Evolutionary conservation across 2,888 invertebrate genomes (phyloP).

Genomic region (Hypomecis atomaria): DNA sequence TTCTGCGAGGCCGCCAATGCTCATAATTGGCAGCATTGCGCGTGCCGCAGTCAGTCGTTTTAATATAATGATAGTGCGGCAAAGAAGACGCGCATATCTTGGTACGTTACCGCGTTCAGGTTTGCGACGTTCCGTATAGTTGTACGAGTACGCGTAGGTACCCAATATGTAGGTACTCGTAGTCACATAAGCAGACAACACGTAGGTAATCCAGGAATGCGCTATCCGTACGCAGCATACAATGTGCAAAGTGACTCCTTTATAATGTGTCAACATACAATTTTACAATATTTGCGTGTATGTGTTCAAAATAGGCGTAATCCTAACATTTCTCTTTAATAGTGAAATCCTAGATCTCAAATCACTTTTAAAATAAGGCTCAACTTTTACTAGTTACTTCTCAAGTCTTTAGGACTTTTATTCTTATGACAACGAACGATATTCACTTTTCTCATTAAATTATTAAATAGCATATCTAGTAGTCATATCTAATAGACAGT

Average conservation of each 20-base stretch:
- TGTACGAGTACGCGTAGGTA: too few species aligned
- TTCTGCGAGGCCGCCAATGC: too few species aligned
- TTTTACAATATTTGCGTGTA: conserved; percentile 59
- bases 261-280: conserved; percentile 52
- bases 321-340: conserved; percentile 65
- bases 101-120: too few species aligned
- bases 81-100: too few species aligned
- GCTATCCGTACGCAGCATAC: too few species aligned
- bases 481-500: conserved; percentile 70
- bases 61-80: too few species aligned
- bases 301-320: conserved; percentile 67
- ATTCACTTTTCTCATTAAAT: conserved; percentile 59
- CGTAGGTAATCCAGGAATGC: too few species aligned
- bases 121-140: too few species aligned
- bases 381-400: conserved; percentile 55
- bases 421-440: conserved; percentile 68
- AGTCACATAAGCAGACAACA: too few species aligned
- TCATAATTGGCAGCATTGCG: too few species aligned
- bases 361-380: conserved; percentile 50
- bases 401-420: conserved; percentile 62
- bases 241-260: conserved; percentile 37
- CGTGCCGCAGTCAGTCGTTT: too few species aligned
- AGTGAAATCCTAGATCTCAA: conserved; percentile 60
- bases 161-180: too few species aligned
- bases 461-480: conserved; percentile 76